phyloP scores from a whole-genome alignment of 2,797 vertebrate genomes.

The Enteromius afrohamiltoni region DNA sequence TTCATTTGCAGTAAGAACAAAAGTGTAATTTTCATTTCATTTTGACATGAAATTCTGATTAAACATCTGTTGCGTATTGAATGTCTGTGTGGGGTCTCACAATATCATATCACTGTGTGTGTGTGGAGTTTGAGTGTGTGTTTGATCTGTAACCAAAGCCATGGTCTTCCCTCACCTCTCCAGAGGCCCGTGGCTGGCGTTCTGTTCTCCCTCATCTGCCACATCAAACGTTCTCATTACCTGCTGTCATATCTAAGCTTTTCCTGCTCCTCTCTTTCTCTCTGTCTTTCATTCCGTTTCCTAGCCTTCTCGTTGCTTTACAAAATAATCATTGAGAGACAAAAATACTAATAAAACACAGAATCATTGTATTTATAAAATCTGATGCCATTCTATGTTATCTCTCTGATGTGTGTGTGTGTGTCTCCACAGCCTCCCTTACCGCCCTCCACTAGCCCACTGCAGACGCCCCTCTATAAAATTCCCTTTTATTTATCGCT shows the following conservation, averaged over 20 bases:
- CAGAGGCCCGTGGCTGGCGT: slow-evolving; percentile 65
- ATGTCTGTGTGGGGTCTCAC: background rate
- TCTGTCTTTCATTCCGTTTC: background rate
- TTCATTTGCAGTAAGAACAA: background rate
- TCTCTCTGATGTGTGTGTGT: slow-evolving; percentile 70
- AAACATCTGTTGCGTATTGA: slow-evolving; percentile 21
- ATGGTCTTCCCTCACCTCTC: slow-evolving; percentile 64
- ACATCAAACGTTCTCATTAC: slow-evolving; percentile 84
- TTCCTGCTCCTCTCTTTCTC: background rate
- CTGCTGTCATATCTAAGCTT: slow-evolving; percentile 70
- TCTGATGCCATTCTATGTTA: slow-evolving; percentile 73
- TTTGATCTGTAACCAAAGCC: slow-evolving; percentile 60
- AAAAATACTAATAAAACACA: slow-evolving; percentile 69
- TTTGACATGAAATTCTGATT: slow-evolving; percentile 26
- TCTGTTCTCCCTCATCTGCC: slow-evolving; percentile 74
- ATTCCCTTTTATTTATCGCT: slow-evolving; percentile 84
- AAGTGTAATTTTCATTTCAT: background rate
- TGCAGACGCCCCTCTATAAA: slow-evolving; percentile 81
- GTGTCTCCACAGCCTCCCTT: slow-evolving; percentile 55
- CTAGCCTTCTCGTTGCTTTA: slow-evolving; percentile 72
- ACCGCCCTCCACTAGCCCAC: slow-evolving; percentile 65
- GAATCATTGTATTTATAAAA: slow-evolving; percentile 77
- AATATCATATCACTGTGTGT: slow-evolving; percentile 35
- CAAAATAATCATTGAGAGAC: slow-evolving; percentile 37
- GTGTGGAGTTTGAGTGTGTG: slow-evolving; percentile 33